Evolutionary conservation across 2,113 vertebrate genomes (phyloP).

Genomic region (Nannospalax galili): DNA sequence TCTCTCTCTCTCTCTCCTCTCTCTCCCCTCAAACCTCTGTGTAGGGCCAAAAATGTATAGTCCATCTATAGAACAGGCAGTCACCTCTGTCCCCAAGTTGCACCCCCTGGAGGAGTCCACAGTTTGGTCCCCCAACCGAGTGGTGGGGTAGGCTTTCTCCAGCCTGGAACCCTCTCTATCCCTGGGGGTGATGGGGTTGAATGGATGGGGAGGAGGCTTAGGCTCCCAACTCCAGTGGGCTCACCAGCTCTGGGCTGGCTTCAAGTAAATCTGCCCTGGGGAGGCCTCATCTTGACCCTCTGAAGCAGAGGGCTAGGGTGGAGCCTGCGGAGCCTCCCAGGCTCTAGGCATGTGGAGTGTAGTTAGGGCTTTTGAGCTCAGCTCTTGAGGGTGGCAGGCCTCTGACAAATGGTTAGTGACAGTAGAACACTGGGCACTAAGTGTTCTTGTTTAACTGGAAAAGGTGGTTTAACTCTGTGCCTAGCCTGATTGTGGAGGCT

Average conservation of each 20-base stretch:
- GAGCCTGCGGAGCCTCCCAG: background rate
- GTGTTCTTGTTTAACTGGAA: fast-evolving
- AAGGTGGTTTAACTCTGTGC: background rate
- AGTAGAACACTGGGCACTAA: fast-evolving
- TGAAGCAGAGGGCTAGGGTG: background rate
- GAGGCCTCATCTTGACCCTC: background rate
- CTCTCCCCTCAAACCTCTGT: fast-evolving
- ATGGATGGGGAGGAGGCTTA: background rate
- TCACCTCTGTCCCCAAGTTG: background rate
- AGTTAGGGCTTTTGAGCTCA: background rate
- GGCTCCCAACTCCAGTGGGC: background rate
- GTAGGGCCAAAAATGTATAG: background rate
- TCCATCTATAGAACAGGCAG: background rate
- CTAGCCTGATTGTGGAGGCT: background rate
- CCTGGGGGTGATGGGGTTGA: background rate
- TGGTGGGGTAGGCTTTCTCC: background rate
- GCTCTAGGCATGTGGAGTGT: background rate
- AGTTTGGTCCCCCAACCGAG: fast-evolving
- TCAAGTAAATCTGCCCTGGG: background rate
- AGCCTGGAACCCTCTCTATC: background rate
- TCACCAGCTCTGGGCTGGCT: background rate
- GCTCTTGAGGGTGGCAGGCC: too few species aligned
- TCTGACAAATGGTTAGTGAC: background rate
- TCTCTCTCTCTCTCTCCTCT: background rate
- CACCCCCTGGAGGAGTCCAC: fast-evolving